Evolutionary conservation across 1,140 invertebrate genomes (phyloP).

Genomic region (Polypedilum vanderplanki): DNA sequence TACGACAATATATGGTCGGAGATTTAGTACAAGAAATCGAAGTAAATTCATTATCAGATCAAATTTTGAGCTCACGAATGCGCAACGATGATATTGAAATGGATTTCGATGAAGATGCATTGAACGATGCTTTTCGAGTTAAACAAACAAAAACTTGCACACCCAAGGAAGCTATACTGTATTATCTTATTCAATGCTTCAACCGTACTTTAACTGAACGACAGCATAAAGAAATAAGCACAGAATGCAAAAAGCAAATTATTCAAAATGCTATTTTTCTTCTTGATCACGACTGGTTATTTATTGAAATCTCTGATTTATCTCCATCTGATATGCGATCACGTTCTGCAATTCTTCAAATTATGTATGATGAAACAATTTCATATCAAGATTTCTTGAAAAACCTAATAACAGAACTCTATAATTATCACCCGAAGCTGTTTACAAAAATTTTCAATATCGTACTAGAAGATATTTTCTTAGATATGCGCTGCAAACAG

Average conservation of each 20-base stretch:
- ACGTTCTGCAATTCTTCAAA: slow-evolving; percentile 27
- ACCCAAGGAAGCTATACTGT: background rate
- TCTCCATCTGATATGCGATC: background rate
- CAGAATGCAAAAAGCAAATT: background rate
- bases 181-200: background rate
- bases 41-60: slow-evolving; percentile 33
- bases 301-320: background rate
- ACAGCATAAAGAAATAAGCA: slow-evolving; percentile 43
- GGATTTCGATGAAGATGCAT: background rate
- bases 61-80: background rate
- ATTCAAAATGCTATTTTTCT: slow-evolving; percentile 8
- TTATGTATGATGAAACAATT: slow-evolving; percentile 30
- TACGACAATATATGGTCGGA: slow-evolving; percentile 49
- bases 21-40: slow-evolving; percentile 47
- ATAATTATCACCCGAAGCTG: slow-evolving; percentile 55
- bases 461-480: slow-evolving; percentile 59
- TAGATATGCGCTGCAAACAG: slow-evolving; percentile 60
- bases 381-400: slow-evolving; percentile 35
- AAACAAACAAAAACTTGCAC: slow-evolving; percentile 36
- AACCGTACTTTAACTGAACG: slow-evolving; percentile 28
- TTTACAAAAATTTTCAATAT: slow-evolving; percentile 65
- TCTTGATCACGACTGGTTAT: slow-evolving; percentile 25
- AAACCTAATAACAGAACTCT: slow-evolving; percentile 54
- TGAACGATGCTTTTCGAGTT: slow-evolving; percentile 36
- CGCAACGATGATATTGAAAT: slow-evolving; percentile 12